Evolutionary conservation across 2,113 vertebrate species (phyloP), one percentile per base, ranked within the genome.

Genomic region (Columba janthina): DNA sequence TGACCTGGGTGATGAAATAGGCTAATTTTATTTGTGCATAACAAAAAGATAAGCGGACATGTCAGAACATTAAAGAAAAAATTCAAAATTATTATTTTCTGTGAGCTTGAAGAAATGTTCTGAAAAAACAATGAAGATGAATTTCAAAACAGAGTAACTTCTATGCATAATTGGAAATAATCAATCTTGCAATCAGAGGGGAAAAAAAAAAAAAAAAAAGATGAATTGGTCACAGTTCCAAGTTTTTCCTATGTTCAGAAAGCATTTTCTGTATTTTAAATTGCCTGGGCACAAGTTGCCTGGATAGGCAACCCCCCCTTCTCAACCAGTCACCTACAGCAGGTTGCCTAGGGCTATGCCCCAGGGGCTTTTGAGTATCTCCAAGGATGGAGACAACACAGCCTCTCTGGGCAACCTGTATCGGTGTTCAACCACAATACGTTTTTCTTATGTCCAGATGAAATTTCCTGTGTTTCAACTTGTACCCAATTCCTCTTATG

Each of bases 301-400:
- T 77, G 8, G 0, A 15, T 50, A 66, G 38, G 26, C 0, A 0
- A 89, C 38, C 1, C 1, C 5, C 13, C 2, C 16, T 61, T 9
- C 40, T 66, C 24, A 53, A 46, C 32, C 16, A 19, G 4, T 58
- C 57, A 77, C 10, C 11, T 54, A 32, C 11, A 77, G 12, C 6
- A 54, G 11, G 13, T 20, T 66, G 44, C 24, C 29, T 28, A 38
- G 15, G 48, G 32, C 19, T 32, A 64, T 32, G 14, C 21, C 34
- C 26, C 29, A 18, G 8, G 28, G 12, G 4, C 20, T 58, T 71
- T 88, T 82, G 28, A 65, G 1, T 62, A 50, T 42, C 34, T 72
- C 36, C 51, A 83, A 53, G 29, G 32, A 60, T 28, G n/a, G 19
- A 76, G 11, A 46, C 28, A 71, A 40, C 0, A 2, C 44, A 77